Base-by-base conservation (phyloP, 2,113 vertebrate species). In the Oryzias melastigma region DNA sequence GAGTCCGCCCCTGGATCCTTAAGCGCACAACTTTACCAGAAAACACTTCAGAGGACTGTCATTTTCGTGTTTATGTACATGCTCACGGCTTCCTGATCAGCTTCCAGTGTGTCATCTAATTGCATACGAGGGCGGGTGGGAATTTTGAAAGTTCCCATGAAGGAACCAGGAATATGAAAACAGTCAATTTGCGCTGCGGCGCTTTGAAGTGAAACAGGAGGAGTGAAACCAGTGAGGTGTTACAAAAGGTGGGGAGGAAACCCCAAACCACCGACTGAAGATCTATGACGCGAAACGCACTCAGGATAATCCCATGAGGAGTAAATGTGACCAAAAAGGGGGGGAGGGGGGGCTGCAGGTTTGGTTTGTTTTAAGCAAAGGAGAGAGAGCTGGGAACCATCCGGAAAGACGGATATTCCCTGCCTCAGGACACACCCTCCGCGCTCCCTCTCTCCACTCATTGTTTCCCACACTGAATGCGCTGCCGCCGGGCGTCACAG, bases 381-480 rank as follows among this genome's bases (percentile, higher is more conserved):
- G 25, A n/a, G 65, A 65, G 62, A 52, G 44, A 24, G 62, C 65
- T 78, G 51, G 80, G 73, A 82, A 83, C 68, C 58, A 64, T 68
- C 73, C 55, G 58, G 71, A 74, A 46, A 79, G 80, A 83, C 84
- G 70, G 88, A 89, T 83, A 83, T 85, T 80, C 88, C 80, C 82
- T 84, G 81, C 79, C 78, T 55, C 70, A 82, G 88, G 89, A 91
- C 89, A 91, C 91, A 89, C 88, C 90, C 91, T 89, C 86, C 61
- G 14, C 29, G 22, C 62, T 35, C 71, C 53, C 81, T 67, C 64
- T 59, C 70, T 62, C 63, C 46, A 72, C 68, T 79, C 78, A 82
- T 84, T 85, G 78, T 87, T 85, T 85, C 80, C 72, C 80, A 84
- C 77, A 77, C 70, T 68, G 57, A 44, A 74, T 72, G 54, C 45